Evolutionary conservation across 2,113 vertebrate species (phyloP).

Genomic region (Stomatorhinus ivindoensis): DNA sequence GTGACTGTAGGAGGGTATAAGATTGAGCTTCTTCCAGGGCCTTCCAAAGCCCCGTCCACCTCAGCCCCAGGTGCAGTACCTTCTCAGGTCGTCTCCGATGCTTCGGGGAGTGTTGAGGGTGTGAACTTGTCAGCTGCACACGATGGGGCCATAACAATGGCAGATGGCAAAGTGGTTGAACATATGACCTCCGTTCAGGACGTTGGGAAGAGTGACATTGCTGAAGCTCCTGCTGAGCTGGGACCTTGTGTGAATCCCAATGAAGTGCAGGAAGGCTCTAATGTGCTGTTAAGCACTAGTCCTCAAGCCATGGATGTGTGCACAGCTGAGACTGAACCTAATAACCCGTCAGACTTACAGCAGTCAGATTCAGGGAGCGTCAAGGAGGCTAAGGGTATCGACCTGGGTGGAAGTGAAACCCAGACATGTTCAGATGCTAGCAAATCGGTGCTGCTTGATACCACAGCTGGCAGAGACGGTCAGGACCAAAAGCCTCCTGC

Average conservation of each 20-base stretch:
- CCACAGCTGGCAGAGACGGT: slow-evolving; percentile 23
- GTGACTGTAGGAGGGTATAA: slow-evolving; percentile 64
- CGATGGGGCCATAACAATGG: slow-evolving; percentile 26
- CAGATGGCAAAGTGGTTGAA: slow-evolving; percentile 46
- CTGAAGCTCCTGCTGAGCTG: slow-evolving; percentile 44
- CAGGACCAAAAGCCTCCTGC: slow-evolving; percentile 29
- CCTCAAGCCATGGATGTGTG: slow-evolving; percentile 19
- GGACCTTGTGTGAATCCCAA: slow-evolving; percentile 59
- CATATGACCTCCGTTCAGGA: slow-evolving; percentile 33
- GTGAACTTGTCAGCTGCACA: slow-evolving; percentile 36
- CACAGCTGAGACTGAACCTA: slow-evolving; percentile 28
- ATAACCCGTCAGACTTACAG: slow-evolving; percentile 34
- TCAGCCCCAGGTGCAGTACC: not conserved
- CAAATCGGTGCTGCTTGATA: slow-evolving; percentile 24
- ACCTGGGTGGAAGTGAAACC: slow-evolving; percentile 1
- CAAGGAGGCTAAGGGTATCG: slow-evolving; percentile 10
- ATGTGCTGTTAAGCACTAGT: slow-evolving; percentile 25
- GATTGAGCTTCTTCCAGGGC: slow-evolving; percentile 65
- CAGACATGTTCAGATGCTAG: slow-evolving; percentile 24
- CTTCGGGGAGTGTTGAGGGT: slow-evolving; percentile 24
- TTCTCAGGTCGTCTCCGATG: slow-evolving; percentile 8
- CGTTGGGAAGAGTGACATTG: slow-evolving; percentile 32
- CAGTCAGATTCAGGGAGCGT: slow-evolving; percentile 25
- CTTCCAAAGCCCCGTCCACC: slow-evolving; percentile 41
- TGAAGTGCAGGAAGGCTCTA: slow-evolving; percentile 59